These are phyloP conservation scores for Cottus gobio DNA, from an alignment of 2,113 vertebrate species.

Conservation along the genomic window DNA sequence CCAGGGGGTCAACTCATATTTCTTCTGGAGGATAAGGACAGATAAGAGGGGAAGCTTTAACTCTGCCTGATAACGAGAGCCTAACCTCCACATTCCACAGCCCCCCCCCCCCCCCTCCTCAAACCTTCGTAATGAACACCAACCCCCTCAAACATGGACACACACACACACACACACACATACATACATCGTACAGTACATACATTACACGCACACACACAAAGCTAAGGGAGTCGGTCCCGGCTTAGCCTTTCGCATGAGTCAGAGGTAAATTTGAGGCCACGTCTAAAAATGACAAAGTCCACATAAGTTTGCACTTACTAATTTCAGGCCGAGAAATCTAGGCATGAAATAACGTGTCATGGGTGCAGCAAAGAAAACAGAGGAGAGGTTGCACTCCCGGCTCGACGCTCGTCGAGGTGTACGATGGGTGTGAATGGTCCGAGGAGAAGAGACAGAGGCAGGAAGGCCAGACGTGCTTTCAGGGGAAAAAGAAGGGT, in stretches of 20 bases:
- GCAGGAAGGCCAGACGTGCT: background rate
- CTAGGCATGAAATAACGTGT: slow-evolving; percentile 1
- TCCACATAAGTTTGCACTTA: slow-evolving; percentile 37
- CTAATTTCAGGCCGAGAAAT: slow-evolving; percentile 18
- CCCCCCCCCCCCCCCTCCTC: too few species aligned
- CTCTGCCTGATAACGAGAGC: slow-evolving; percentile 67
- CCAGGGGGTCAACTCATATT: slow-evolving; percentile 54
- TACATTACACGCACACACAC: slow-evolving; percentile 21
- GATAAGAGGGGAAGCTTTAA: slow-evolving; percentile 63
- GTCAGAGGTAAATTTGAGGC: slow-evolving; percentile 56
- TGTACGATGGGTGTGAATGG: background rate
- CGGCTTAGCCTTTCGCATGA: slow-evolving; percentile 42
- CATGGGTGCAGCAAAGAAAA: background rate
- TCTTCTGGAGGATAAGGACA: slow-evolving; percentile 58
- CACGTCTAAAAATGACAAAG: slow-evolving; percentile 36
- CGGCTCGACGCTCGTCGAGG: background rate
- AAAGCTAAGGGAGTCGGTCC: slow-evolving; percentile 38
- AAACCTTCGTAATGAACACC: slow-evolving; percentile 47
- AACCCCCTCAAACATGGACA: slow-evolving; percentile 43
- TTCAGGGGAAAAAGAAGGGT: background rate
- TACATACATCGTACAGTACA: background rate
- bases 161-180: slow-evolving; percentile 24
- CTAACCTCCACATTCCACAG: slow-evolving; percentile 70
- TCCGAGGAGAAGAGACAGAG: background rate
- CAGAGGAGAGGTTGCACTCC: background rate